These are phyloP conservation scores for Augochlorella aurata DNA, from an alignment of 2,888 invertebrate species.

Conservation along the genomic window DNA sequence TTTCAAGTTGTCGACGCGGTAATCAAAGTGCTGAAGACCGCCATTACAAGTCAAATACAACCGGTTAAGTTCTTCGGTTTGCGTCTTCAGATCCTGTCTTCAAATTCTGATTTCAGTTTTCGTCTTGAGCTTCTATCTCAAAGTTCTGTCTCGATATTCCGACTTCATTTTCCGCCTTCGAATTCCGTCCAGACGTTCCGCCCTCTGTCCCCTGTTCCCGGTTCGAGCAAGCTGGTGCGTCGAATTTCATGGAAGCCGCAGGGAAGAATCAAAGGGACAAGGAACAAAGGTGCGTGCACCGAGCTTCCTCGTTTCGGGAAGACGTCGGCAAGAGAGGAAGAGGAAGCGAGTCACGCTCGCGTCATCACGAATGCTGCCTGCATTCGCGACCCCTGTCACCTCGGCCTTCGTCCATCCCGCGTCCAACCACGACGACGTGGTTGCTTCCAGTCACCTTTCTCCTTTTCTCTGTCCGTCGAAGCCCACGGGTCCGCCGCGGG, in stretches of 20 bases:
- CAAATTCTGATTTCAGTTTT: too few species aligned
- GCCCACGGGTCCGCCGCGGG: conserved; percentile 1
- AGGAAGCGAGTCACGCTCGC: conserved; percentile 70
- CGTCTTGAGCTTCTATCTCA: too few species aligned
- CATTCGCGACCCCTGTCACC: conserved; percentile 64
- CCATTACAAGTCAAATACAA: too few species aligned
- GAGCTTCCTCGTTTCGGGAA: conserved; percentile 34
- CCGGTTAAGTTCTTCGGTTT: too few species aligned
- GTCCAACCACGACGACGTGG: conserved; percentile 44
- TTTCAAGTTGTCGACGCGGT: too few species aligned
- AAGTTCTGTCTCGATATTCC: too few species aligned
- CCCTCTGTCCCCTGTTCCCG: too few species aligned
- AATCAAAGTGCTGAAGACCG: too few species aligned
- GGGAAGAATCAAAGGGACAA: conserved; percentile 38
- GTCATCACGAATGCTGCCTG: conserved; percentile 73
- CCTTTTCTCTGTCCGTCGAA: conserved; percentile 43
- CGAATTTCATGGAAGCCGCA: background rate
- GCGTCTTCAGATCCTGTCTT: too few species aligned
- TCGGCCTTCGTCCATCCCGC: conserved; percentile 41
- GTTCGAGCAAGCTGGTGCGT: background rate
- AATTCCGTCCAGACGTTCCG: too few species aligned
- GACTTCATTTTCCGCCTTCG: too few species aligned
- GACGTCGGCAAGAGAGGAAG: conserved; percentile 48
- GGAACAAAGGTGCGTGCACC: conserved; percentile 38
- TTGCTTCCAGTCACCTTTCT: conserved; percentile 52